Evolutionary conservation across 1,140 invertebrate genomes (phyloP).

Genomic region (Papilio aristodemus): DNA sequence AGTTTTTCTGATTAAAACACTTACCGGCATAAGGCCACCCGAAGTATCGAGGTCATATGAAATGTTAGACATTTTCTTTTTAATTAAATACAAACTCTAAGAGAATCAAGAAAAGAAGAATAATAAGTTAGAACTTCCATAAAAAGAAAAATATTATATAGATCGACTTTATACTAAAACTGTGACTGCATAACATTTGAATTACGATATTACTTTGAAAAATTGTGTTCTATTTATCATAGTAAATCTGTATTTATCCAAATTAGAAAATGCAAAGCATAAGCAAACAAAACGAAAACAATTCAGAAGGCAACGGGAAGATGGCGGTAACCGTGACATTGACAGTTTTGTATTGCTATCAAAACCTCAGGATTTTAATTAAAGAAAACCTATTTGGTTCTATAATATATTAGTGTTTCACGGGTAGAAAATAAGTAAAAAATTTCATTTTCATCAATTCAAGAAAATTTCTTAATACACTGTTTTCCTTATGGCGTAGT

Average conservation of each 20-base stretch:
- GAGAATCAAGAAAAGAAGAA: background rate
- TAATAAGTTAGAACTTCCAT: background rate
- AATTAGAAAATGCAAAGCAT: background rate
- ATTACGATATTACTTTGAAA: background rate
- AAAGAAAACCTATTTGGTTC: too few relatives aligned
- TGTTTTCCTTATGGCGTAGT: too few relatives aligned
- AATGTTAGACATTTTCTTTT: slow-evolving; percentile 68
- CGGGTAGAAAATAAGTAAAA: too few relatives aligned
- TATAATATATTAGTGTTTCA: too few relatives aligned
- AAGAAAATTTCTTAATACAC: too few relatives aligned
- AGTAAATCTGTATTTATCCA: background rate
- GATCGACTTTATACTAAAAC: background rate
- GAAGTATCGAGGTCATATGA: slow-evolving; percentile 76
- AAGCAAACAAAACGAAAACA: slow-evolving; percentile 15
- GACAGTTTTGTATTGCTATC: background rate
- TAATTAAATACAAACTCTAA: background rate
- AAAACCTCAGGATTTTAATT: too few relatives aligned
- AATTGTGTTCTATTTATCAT: background rate
- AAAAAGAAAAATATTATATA: background rate
- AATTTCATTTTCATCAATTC: too few relatives aligned
- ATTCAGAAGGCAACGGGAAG: slow-evolving; percentile 8
- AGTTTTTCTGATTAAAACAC: slow-evolving; percentile 30
- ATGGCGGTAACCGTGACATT: slow-evolving; percentile 7
- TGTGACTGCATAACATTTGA: background rate
- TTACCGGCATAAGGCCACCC: slow-evolving; percentile 76